Conservation (phyloP, 2,797 vertebrate genomes). For the Schizopygopsis malacanthus region DNA sequence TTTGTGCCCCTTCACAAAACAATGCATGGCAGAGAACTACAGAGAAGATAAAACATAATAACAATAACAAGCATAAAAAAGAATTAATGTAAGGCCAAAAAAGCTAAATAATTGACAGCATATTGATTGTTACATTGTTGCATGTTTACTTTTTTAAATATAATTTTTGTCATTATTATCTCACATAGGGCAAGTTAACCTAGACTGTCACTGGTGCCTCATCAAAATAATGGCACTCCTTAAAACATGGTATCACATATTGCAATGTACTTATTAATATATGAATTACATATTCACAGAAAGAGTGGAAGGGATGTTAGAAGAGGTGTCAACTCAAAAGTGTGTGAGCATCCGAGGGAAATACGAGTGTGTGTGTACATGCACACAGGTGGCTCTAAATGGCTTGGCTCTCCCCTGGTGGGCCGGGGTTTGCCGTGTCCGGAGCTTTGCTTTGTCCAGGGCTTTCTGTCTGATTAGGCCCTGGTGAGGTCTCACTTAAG, state of each 20-base stretch:
- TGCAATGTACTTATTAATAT: neutral
- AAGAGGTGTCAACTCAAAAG: neutral
- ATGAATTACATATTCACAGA: neutral
- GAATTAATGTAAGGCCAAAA: neutral
- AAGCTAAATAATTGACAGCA: neutral
- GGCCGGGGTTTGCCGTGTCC: slow-evolving; percentile 70
- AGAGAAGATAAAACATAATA: no score
- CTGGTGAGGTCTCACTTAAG: slow-evolving; percentile 73
- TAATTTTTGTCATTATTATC: neutral
- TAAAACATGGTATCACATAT: neutral
- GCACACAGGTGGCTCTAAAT: slow-evolving; percentile 65
- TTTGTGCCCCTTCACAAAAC: no score
- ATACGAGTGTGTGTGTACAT: slow-evolving; percentile 40
- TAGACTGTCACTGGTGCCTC: neutral
- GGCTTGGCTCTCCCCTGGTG: slow-evolving; percentile 80
- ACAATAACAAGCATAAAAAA: neutral
- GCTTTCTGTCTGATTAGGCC: slow-evolving; percentile 98
- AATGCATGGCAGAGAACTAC: no score
- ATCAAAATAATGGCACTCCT: neutral
- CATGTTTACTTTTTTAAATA: neutral
- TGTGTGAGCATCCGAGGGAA: slow-evolving; percentile 31
- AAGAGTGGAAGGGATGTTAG: neutral
- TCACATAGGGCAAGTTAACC: neutral
- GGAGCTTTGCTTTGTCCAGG: slow-evolving; percentile 86
- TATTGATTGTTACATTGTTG: neutral